Percentiles rank a stretch among this genome's conserved stretches.
Conservation (phyloP, 2,113 vertebrate species). For the Rhipidura dahli region DNA sequence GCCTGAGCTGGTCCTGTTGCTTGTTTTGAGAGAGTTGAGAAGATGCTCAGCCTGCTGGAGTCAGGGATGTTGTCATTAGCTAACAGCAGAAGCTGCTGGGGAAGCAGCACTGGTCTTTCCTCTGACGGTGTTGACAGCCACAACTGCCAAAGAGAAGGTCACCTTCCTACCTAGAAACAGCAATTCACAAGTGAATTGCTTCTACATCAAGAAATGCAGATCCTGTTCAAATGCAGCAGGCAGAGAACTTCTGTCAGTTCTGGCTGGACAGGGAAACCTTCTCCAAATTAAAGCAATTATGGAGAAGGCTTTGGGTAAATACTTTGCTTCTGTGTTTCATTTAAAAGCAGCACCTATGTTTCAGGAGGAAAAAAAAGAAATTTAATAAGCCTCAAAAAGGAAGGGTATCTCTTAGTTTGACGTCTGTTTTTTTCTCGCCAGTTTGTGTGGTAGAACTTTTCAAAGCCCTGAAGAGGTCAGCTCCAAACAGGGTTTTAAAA, state of each 20-base stretch:
- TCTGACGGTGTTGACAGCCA: neutral
- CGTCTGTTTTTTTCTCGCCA: neutral
- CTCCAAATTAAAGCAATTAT: neutral
- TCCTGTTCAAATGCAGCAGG: neutral
- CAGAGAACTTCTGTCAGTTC: neutral
- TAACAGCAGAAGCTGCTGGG: neutral
- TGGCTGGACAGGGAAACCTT: neutral
- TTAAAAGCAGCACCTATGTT: neutral
- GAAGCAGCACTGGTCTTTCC: neutral
- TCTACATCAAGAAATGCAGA: neutral
- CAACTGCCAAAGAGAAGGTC: neutral
- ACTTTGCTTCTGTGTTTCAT: neutral
- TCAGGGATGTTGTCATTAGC: neutral
- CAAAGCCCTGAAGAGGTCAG: neutral
- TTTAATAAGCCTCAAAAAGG: neutral
- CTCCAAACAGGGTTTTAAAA: neutral
- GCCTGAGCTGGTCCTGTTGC: neutral
- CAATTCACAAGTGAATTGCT: neutral
- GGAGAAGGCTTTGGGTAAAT: neutral
- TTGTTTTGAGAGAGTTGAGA: neutral
- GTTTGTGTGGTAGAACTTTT: neutral
- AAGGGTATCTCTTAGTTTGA: neutral
- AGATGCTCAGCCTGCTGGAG: fast-evolving
- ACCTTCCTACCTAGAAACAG: neutral
- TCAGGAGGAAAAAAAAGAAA: fast-evolving